A percentile compares a stretch with the other conserved stretches of the same genome.
Evolutionary conservation across 2,113 vertebrate species (phyloP).

Genomic region (Ancistrus triradiatus): DNA sequence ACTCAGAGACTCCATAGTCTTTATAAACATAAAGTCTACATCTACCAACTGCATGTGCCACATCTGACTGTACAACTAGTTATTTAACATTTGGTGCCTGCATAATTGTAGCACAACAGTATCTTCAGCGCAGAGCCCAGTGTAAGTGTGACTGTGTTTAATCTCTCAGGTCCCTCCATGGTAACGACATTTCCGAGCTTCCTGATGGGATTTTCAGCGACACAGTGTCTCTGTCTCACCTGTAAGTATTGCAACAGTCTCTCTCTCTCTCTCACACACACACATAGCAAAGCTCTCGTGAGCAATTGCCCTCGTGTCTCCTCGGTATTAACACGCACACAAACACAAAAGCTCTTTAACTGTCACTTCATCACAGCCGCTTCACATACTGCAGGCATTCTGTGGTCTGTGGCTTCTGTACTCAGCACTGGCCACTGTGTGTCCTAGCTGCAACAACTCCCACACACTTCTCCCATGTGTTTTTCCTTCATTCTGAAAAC

Average conservation of each 20-base stretch:
- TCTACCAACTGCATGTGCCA: too few species aligned
- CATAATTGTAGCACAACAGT: neutral
- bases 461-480: conserved; percentile 19
- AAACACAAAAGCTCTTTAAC: conserved; percentile 18
- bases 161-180: conserved; percentile 86
- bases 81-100: too few species aligned
- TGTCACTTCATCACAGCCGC: conserved; percentile 21
- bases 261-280: conserved; percentile 19
- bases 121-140: neutral
- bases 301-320: too few species aligned
- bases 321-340: neutral
- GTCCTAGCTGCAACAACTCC: conserved; percentile 16
- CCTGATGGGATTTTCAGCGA: conserved; percentile 90
- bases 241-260: conserved; percentile 80
- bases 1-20: too few species aligned
- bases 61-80: too few species aligned
- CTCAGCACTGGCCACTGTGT: conserved; percentile 23
- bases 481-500: conserved; percentile 5
- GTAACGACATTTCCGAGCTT: conserved; percentile 91
- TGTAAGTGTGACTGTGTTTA: conserved; percentile 5
- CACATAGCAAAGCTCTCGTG: conserved; percentile 16
- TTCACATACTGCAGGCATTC: conserved; percentile 20
- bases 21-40: too few species aligned
- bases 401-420: conserved; percentile 36
- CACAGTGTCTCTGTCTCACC: conserved; percentile 87